Evolutionary conservation across 2,888 invertebrate species (phyloP), one percentile per base, ranked within the genome.

Genomic region (Empis stercorea): DNA sequence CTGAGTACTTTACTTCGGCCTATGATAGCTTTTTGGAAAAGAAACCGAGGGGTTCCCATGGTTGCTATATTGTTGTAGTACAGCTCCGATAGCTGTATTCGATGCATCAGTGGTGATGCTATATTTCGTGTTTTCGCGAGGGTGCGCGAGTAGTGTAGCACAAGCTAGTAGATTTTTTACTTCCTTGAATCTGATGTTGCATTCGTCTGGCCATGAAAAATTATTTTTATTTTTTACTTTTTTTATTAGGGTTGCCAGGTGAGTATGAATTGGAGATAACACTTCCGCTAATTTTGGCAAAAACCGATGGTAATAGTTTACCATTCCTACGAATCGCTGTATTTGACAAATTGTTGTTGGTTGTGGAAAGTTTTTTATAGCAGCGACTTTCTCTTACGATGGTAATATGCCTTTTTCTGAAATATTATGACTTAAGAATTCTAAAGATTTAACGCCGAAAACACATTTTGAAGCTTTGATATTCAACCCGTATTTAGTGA

Each of bases 41-140:
- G 48, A 64, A 68, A 1, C 58, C 59, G 11, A 66, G 48, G 0
- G 65, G 65, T 53, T 63, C 49, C 61, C 61, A 63, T 1, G 44
- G 13, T 51, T 43, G 4, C 45, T 45, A 0, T 20, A 16, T 47
- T 68, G 65, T 43, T 68, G 62, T 10, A 69, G 47, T 0, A 59
- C 61, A 1, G 63, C 64, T 2, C 66, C 66, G 4, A 66, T 57
- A 2, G 65, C 59, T 1, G 30, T 46, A 39, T 64, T 62, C 0
- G 66, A 68, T 2, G 67, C 66, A 11, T 46, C 43, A 4, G 27
- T 30, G 37, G 38, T 34, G 7, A 36, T 9, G 14, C 15, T 36
- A n/a, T 11, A 14, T 15, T n/a, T 7, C 13, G 9, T 13, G 2
- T n/a, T 36, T 14, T 14, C 3, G 10, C n/a, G 10, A 10, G 15